A percentile compares a stretch with the other conserved stretches of the same genome.
Conservation (phyloP, 2,888 invertebrate genomes). For the Ganaspis brasiliensis region DNA sequence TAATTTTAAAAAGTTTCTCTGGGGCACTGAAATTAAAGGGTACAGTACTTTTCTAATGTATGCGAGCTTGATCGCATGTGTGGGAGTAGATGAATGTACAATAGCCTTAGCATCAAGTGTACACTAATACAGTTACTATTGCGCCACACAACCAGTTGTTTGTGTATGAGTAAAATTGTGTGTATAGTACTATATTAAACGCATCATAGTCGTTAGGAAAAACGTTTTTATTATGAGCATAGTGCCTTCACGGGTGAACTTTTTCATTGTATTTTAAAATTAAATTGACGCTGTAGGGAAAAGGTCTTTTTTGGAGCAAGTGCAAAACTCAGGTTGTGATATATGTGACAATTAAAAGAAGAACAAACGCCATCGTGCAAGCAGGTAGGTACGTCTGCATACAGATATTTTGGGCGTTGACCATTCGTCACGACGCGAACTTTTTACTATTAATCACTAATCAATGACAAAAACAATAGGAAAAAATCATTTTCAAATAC, state of each 20-base stretch:
- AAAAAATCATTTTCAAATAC: not conserved
- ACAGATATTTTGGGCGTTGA: constrained; percentile 41
- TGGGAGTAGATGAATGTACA: constrained; percentile 2
- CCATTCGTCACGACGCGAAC: constrained; percentile 21
- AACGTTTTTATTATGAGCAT: constrained; percentile 18
- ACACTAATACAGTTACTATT: not conserved
- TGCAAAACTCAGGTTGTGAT: not conserved
- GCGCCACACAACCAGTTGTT: not conserved
- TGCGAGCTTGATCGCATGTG: constrained; percentile 4
- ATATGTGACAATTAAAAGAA: constrained; percentile 27
- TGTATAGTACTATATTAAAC: not conserved
- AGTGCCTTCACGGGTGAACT: not conserved
- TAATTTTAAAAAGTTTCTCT: not conserved
- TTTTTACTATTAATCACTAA: not conserved
- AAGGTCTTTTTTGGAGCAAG: not conserved
- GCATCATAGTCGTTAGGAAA: too few relatives aligned
- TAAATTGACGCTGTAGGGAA: not conserved
- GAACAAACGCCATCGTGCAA: constrained; percentile 33
- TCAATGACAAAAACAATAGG: not conserved
- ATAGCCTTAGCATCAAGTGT: not conserved
- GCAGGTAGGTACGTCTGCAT: constrained; percentile 27
- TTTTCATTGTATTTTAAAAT: not conserved
- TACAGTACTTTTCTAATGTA: not conserved
- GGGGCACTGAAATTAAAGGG: not conserved
- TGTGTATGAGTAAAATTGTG: not conserved